These are phyloP conservation scores for Holotrichia oblita DNA, from an alignment of 1,140 invertebrate genomes.

Conservation along the genomic window DNA sequence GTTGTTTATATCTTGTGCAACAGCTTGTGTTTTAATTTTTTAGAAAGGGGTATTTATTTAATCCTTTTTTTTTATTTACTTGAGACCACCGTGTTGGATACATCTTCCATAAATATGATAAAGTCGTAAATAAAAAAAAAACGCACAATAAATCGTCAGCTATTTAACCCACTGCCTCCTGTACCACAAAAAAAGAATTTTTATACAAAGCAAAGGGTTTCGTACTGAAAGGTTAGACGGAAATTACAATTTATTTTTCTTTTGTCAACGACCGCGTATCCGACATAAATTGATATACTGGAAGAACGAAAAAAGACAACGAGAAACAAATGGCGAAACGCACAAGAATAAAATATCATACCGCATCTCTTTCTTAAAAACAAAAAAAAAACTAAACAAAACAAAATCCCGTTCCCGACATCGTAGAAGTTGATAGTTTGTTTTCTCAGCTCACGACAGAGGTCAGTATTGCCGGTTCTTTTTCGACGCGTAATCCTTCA, in stretches of 20 bases:
- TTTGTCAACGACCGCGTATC: not conserved
- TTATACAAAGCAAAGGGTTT: not conserved
- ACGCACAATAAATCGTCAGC: not conserved
- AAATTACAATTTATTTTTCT: constrained; percentile 18
- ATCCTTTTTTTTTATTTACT: too few relatives aligned
- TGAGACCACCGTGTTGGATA: too few relatives aligned
- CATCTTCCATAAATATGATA: too few relatives aligned
- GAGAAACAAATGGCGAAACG: too few relatives aligned
- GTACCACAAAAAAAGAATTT: not conserved
- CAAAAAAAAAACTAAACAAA: not conserved
- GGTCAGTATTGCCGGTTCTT: not conserved
- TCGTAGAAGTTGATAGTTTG: not conserved
- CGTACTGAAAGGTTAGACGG: not conserved
- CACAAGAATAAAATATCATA: not conserved
- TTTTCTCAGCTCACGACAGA: not conserved
- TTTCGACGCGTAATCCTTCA: not conserved
- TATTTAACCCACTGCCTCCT: not conserved
- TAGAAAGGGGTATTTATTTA: too few relatives aligned
- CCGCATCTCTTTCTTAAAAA: not conserved
- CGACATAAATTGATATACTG: constrained; percentile 7
- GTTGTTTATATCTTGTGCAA: too few relatives aligned
- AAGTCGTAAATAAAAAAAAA: not conserved
- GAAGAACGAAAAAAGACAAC: not conserved
- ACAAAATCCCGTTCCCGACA: not conserved
- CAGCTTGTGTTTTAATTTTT: too few relatives aligned